Base-by-base conservation (phyloP, 2,113 vertebrate genomes). In the Pteronura brasiliensis region DNA sequence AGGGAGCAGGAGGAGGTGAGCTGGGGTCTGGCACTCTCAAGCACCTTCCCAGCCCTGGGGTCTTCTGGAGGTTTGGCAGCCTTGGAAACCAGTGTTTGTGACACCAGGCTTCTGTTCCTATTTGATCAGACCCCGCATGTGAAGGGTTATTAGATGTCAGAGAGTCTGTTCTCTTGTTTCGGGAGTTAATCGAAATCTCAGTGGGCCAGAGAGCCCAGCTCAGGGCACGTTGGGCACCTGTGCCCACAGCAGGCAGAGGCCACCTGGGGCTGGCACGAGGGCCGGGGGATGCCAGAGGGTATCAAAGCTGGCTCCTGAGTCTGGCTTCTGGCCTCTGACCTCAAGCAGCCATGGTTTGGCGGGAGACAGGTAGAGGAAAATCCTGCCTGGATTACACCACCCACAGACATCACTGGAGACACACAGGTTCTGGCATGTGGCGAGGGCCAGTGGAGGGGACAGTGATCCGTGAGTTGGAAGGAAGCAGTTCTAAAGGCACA, bases 1-100 rank as follows among this genome's bases (percentile, higher is more conserved):
- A 44, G 25, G 36, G 59, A 59, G 7, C 47, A 6, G 14, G 25
- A 8, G 14, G 25, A 23, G 44, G 4, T 3, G n/a, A 31, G 39
- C 84, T 15, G n/a, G 61, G 25, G 36, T 20, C 63, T 55, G 18
- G n/a, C 4, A 13, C 20, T 20, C 1, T 0, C 0, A 12, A 9
- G 3, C 44, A 1, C 31, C 27, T 81, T 36, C 4, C 10, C 6
- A 52, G 63, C 55, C 42, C 71, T 77, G 7, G 39, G 47, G 27
- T 20, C 87, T 55, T 44, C 83, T 7, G 65, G 65, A 52, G 59
- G 39, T 7, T 59, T 83, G 10, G n/a, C 69, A 88, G 52, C 57
- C 31, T 1, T 29, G n/a, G 61, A n/a, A 69, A 47, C 55, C 4
- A 4, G 65, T 5, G 44, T 74, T 42, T 5, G 34, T 25, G 20